These are phyloP conservation scores for Tetragonula clypearis DNA, from an alignment of 1,140 invertebrate genomes.

Conservation along the genomic window DNA sequence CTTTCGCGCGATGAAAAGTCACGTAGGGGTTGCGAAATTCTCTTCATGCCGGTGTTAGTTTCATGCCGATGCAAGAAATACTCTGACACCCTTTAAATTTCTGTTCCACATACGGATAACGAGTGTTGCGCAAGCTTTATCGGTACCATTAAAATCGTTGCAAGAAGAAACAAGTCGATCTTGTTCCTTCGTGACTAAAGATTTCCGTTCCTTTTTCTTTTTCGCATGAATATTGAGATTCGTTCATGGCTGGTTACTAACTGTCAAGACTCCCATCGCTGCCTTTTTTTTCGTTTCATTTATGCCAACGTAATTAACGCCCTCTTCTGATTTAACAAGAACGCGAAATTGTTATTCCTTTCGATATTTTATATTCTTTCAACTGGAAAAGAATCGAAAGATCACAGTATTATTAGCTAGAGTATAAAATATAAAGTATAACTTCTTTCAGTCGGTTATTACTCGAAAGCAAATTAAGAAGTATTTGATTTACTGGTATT, in stretches of 20 bases:
- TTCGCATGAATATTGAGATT: slow-evolving; percentile 14
- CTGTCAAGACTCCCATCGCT: not conserved
- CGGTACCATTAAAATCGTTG: slow-evolving; percentile 25
- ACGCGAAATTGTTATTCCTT: not conserved
- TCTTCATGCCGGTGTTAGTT: slow-evolving; percentile 15
- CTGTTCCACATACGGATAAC: slow-evolving; percentile 24
- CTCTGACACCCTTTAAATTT: slow-evolving; percentile 40
- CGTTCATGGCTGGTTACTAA: not conserved
- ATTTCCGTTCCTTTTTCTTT: slow-evolving; percentile 11
- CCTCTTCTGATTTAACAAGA: not conserved
- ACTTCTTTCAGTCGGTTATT: no score
- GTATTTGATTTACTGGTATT: no score
- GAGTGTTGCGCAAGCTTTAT: slow-evolving; percentile 40
- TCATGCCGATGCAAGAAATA: slow-evolving; percentile 35
- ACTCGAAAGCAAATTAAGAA: no score
- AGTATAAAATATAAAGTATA: no score
- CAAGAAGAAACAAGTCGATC: slow-evolving; percentile 11
- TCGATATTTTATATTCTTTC: no score
- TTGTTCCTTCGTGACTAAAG: slow-evolving; percentile 19
- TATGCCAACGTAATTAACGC: not conserved
- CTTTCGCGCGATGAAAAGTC: not conserved
- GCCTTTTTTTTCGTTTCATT: not conserved
- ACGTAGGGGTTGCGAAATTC: slow-evolving; percentile 27
- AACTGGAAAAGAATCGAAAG: no score
- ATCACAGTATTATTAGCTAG: no score